Evolutionary conservation across 2,113 vertebrate genomes (phyloP).

Genomic region (Archocentrus centrarchus): DNA sequence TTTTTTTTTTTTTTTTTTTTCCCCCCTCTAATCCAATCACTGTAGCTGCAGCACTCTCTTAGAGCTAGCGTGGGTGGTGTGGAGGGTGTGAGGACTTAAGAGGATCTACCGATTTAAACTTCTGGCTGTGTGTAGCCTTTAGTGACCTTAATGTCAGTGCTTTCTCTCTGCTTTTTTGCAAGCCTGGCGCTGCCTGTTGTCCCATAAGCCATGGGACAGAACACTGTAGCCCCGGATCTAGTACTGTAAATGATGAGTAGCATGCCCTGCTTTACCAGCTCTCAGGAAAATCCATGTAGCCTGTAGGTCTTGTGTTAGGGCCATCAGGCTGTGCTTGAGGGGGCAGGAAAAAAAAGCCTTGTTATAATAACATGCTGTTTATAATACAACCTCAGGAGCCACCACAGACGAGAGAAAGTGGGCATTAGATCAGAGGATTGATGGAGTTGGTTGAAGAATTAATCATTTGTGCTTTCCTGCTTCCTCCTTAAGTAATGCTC

Average conservation of each 20-base stretch:
- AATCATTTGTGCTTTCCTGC: background rate
- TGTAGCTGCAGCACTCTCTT: conserved; percentile 42
- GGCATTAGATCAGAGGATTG: background rate
- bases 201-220: conserved; percentile 62
- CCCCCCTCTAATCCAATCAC: conserved; percentile 36
- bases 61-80: conserved; percentile 16
- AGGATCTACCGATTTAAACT: conserved; percentile 66
- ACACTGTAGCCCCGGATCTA: conserved; percentile 55
- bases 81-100: conserved; percentile 36
- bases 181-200: conserved; percentile 45
- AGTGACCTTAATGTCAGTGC: conserved; percentile 50
- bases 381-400: conserved; percentile 12
- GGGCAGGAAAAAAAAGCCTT: background rate
- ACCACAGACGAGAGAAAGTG: background rate
- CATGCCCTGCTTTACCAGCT: conserved; percentile 50
- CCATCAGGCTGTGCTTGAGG: conserved; percentile 5
- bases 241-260: conserved; percentile 63
- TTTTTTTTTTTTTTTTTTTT: no score
- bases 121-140: conserved; percentile 49
- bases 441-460: background rate
- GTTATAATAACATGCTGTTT: conserved; percentile 20
- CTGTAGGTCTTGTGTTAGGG: conserved; percentile 10
- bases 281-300: conserved; percentile 68
- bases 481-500: conserved; percentile 2
- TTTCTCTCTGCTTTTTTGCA: conserved; percentile 36